Percentiles rank a stretch among this genome's conserved stretches.
Conservation (phyloP, 2,113 vertebrate species). For the Mastomys natalensis region DNA sequence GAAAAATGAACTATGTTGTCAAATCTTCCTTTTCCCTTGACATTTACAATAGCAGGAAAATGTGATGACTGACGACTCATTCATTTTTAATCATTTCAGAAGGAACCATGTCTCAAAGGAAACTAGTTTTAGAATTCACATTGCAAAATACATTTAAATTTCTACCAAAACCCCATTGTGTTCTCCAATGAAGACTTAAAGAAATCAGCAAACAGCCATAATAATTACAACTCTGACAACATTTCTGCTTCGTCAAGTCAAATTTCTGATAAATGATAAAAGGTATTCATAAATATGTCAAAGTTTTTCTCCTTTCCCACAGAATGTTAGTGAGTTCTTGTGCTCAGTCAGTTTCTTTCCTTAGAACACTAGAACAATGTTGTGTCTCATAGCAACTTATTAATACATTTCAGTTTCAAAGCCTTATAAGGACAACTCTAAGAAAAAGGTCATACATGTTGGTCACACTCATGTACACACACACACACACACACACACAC, state of each 20-base stretch:
- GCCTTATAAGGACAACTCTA: neutral
- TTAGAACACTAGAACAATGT: neutral
- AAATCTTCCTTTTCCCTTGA: conserved; percentile 69
- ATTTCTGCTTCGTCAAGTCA: neutral
- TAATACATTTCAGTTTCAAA: neutral
- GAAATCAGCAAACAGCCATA: conserved; percentile 1
- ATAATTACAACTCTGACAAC: conserved; percentile 36
- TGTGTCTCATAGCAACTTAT: neutral
- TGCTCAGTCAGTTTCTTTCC: neutral
- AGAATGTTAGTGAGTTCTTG: neutral
- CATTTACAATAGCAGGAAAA: conserved; percentile 55
- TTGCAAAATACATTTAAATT: conserved; percentile 59
- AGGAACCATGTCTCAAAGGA: conserved; percentile 57
- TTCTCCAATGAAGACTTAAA: neutral
- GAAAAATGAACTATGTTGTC: conserved; percentile 63
- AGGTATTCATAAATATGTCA: neutral
- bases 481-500: too few relatives aligned
- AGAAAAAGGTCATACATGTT: neutral
- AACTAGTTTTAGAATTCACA: conserved; percentile 58
- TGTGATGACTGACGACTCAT: conserved; percentile 60
- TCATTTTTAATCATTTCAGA: conserved; percentile 71
- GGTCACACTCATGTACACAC: too few relatives aligned
- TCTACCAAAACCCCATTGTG: neutral
- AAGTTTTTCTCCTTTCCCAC: neutral
- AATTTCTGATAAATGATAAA: conserved; percentile 53